These are phyloP conservation scores for Vulpes lagopus DNA, from an alignment of 2,113 vertebrate species.

Conservation along the genomic window DNA sequence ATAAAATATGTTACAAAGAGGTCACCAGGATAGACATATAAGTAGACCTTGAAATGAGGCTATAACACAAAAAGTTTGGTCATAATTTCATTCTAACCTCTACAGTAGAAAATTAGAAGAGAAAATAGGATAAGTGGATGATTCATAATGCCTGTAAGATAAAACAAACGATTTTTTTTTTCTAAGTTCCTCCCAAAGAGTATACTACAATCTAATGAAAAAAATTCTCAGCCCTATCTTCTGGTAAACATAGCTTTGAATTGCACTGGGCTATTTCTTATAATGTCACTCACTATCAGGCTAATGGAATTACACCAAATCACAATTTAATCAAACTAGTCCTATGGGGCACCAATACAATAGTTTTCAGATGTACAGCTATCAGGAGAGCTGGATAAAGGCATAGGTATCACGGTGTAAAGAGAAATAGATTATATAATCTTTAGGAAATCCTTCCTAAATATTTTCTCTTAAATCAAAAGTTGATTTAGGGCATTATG, in stretches of 20 bases:
- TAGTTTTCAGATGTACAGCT: neutral
- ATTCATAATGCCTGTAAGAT: neutral
- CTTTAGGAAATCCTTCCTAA: neutral
- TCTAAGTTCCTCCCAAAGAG: neutral
- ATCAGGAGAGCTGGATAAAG: neutral
- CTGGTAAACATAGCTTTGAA: neutral
- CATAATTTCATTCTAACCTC: slow-evolving; percentile 19
- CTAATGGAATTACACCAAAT: slow-evolving; percentile 2
- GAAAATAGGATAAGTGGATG: neutral
- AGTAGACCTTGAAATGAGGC: neutral
- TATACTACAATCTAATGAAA: neutral
- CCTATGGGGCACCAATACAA: neutral
- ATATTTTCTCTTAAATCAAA: neutral
- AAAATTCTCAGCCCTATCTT: neutral
- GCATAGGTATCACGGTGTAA: neutral
- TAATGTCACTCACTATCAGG: neutral
- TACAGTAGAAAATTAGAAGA: neutral
- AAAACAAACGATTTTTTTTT: slow-evolving; percentile 29
- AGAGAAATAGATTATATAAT: neutral
- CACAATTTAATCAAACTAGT: slow-evolving; percentile 36
- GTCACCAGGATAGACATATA: neutral
- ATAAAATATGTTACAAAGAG: neutral
- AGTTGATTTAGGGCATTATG: neutral
- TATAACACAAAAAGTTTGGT: neutral
- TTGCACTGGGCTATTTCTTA: neutral